Base-by-base conservation (phyloP, 2,113 vertebrate species). In the Hydrolagus affinis region DNA sequence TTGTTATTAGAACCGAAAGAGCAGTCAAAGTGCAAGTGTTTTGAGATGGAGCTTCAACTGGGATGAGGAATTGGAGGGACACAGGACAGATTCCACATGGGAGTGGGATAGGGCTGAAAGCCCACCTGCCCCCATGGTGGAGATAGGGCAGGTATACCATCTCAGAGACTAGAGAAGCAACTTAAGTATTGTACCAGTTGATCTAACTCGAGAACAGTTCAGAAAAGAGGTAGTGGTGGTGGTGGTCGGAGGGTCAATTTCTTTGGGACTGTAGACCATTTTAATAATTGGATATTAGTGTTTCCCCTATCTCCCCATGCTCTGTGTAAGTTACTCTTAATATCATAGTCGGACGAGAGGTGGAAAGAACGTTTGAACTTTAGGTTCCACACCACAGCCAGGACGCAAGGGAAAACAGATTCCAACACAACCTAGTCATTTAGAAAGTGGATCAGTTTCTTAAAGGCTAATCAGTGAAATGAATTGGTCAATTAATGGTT, bases 381-480 rank as follows among this genome's bases (percentile, higher is more conserved):
- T 28, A 11, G 25, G 11, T 62, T 30, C 77, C 28, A 15, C 77
- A 14, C 59, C 25, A 8, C 12, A 9, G 28, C 77, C 59, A 64
- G 21, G 14, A 14, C 12, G 28, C 0, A 25, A 44, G 14, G 10
- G 77, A 64, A 6, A 68, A 75, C 8, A 32, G 11, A 14, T 6
- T 66, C 14, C 62, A 66, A 25, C 60, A 17, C 8, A 62, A 28
- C 12, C n/a, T 62, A 60, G 6, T 77, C n/a, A 77, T 77, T 77
- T 77, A 28, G 60, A 14, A 15, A 66, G 17, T 56, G 32, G 32
- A 7, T 75, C 17, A 75, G 19, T 15, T 3, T 30, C 77, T 83
- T 83, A 66, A 83, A 66, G 8, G 23, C 77, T 60, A 83, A 66
- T 80, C 77, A 28, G 28, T 11, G 8, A 64, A 66, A 64, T 83